These are phyloP conservation scores for Ivindomyrus marchei DNA, from an alignment of 2,113 vertebrate species.

Conservation along the genomic window DNA sequence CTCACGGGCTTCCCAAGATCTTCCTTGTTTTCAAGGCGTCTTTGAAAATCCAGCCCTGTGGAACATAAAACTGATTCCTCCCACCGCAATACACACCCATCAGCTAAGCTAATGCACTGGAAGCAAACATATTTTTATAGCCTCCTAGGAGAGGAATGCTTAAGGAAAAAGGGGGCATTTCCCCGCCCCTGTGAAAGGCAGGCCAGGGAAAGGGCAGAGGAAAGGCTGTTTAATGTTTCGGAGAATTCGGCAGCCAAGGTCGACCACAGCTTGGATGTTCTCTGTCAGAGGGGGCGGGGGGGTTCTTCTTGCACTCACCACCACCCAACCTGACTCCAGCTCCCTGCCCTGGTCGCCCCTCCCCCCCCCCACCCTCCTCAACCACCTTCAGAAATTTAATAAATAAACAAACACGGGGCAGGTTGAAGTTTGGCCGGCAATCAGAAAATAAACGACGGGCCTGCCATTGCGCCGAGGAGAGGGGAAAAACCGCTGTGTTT, in stretches of 20 bases:
- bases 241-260: neutral
- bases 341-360: neutral
- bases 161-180: conserved; percentile 28
- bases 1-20: conserved; percentile 24
- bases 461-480: neutral
- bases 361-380: neutral
- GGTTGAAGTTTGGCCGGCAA: neutral
- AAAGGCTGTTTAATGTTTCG: neutral
- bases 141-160: conserved; percentile 28
- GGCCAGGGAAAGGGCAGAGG: neutral
- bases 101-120: conserved; percentile 11
- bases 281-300: neutral
- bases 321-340: neutral
- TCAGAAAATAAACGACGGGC: neutral
- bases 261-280: neutral
- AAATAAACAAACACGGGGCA: neutral
- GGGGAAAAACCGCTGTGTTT: neutral
- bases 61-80: conserved; percentile 21
- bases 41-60: neutral
- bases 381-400: neutral
- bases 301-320: neutral
- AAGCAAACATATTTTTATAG: conserved; percentile 4
- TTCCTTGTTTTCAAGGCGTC: neutral
- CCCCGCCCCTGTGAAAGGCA: conserved; percentile 12
- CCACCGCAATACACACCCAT: conserved; percentile 6